A percentile compares a stretch with the other conserved stretches of the same genome.
Conservation (phyloP, 1,140 invertebrate species). For the Pachyrhynchus sulphureomaculatus region DNA sequence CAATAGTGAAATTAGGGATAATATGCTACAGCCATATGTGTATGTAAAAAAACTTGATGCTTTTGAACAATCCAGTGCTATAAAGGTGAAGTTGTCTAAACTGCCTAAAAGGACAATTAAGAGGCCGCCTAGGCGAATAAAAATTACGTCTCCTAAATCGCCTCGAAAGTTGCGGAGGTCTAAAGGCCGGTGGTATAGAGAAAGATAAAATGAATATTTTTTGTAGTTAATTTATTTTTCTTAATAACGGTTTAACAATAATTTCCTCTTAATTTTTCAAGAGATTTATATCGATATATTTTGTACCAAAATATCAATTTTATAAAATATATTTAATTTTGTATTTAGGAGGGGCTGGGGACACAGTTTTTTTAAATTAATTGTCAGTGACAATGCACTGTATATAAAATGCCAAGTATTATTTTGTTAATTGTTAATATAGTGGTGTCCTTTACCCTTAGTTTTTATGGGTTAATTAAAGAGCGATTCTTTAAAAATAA, state of each 20-base stretch:
- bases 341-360: background rate
- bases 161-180: slow-evolving; percentile 46
- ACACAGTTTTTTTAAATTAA: background rate
- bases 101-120: slow-evolving; percentile 36
- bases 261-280: slow-evolving; percentile 31
- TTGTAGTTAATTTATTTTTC: slow-evolving; percentile 31
- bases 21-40: slow-evolving; percentile 44
- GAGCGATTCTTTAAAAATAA: background rate
- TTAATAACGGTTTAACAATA: slow-evolving; percentile 20
- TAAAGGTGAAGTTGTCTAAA: slow-evolving; percentile 5
- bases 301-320: slow-evolving; percentile 39
- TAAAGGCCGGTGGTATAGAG: slow-evolving; percentile 46
- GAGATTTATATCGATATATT: slow-evolving; percentile 36
- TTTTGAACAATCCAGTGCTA: slow-evolving; percentile 12
- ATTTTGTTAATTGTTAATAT: slow-evolving; percentile 13
- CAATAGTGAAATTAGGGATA: slow-evolving; percentile 38
- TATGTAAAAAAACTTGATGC: slow-evolving; percentile 47
- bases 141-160: slow-evolving; percentile 44
- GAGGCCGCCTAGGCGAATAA: slow-evolving; percentile 34
- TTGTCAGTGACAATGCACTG: background rate
- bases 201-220: slow-evolving; percentile 39
- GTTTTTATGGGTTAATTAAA: background rate
- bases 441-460: background rate
- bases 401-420: slow-evolving; percentile 15
- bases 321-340: slow-evolving; percentile 16